Evolutionary conservation across 2,888 invertebrate genomes (phyloP).

Genomic region (Drosophila nr. perissopoda): DNA sequence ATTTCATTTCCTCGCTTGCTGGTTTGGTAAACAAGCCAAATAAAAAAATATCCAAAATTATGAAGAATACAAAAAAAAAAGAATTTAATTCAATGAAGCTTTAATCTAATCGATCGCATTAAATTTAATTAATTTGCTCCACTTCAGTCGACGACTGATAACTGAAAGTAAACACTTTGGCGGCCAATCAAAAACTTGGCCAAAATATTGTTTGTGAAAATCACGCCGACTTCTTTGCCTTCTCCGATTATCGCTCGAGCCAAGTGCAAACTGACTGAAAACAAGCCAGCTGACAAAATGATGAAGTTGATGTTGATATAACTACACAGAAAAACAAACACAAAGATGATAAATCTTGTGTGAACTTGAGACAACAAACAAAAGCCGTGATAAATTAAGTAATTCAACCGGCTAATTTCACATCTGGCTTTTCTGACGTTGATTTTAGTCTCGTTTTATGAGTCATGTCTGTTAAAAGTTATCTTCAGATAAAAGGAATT

Average conservation of each 20-base stretch:
- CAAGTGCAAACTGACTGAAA: conserved; percentile 18
- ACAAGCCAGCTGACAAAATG: conserved; percentile 37
- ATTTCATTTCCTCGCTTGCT: conserved; percentile 11
- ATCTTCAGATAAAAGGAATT: conserved; percentile 39
- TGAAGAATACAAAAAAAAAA: neutral
- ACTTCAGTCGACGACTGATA: conserved; percentile 8
- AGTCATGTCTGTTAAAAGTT: conserved; percentile 18
- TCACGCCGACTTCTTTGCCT: conserved; percentile 10
- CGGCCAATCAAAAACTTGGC: conserved; percentile 16
- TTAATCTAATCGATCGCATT: conserved; percentile 63
- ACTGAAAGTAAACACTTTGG: conserved; percentile 17
- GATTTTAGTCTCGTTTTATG: conserved; percentile 35
- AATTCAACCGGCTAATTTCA: neutral
- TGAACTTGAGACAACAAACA: neutral
- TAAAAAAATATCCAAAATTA: neutral
- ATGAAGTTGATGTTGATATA: conserved; percentile 6
- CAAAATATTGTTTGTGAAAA: conserved; percentile 14
- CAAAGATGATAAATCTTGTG: neutral
- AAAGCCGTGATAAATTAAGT: conserved; percentile 7
- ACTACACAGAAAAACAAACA: neutral
- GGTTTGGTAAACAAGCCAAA: neutral
- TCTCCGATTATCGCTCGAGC: conserved; percentile 16
- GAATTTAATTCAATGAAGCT: neutral
- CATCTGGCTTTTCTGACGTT: conserved; percentile 38
- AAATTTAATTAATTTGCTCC: conserved; percentile 69